Base-by-base conservation (phyloP, 2,888 invertebrate genomes). In the Diloba caeruleocephala region DNA sequence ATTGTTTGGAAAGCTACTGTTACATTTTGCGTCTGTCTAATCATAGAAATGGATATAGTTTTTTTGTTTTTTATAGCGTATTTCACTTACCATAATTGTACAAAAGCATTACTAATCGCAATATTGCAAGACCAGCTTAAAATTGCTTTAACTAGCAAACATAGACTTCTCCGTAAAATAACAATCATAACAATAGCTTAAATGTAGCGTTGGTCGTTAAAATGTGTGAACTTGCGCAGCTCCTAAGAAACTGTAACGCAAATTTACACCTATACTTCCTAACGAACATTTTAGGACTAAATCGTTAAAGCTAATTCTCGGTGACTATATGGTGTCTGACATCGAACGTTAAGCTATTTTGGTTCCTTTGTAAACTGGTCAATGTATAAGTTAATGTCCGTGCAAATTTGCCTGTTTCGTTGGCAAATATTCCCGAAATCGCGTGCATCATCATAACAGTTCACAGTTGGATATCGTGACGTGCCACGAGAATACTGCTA, bases 241-340 rank as follows among this genome's bases (percentile, higher is more conserved):
- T 57, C 21, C 34, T 33, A 17, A 50, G 61, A 53, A 67, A 53
- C 36, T 38, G 39, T 52, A 28, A 48, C 21, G 44, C 26, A 21
- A 38, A 59, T 43, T 44, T 41, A 37, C 31, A 45, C 13, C 29
- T 38, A 42, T 55, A 53, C 34, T 51, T 59, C 19, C 29, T 44
- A 12, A 37, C 23, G 66, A 31, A 37, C 43, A 49, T 52, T 39
- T 61, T 56, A 48, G 46, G 41, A 31, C 46, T 60, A 38, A 53
- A 46, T 53, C 45, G 32, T 68, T 43, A 61, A 63, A 66, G 33
- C 37, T 56, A 61, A 66, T 61, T 50, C 36, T 51, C 19, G 21
- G 46, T 51, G 48, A 66, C 56, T 53, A 53, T 48, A 34, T 52
- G 59, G 50, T 36, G 28, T 50, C 43, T 49, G 31, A 46, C 38